Conservation (phyloP, 2,113 vertebrate genomes). For the Crotophaga sulcirostris region DNA sequence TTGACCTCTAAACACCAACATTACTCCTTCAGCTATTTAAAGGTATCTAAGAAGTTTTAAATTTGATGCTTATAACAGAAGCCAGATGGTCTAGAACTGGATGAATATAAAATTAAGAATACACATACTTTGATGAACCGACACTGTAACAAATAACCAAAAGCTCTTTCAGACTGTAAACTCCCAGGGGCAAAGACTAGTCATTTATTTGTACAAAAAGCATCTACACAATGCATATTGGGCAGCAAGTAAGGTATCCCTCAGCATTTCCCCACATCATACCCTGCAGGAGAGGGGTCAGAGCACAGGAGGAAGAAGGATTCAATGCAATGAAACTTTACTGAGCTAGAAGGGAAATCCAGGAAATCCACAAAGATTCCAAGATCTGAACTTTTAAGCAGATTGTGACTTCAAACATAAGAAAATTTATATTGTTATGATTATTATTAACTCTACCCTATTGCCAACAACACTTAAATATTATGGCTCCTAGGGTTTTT, state of each 20-base stretch:
- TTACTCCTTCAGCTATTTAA: not conserved
- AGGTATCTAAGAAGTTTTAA: not conserved
- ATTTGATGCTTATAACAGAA: not conserved
- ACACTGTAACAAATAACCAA: not conserved
- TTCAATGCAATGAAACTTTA: not conserved
- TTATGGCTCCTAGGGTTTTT: not conserved
- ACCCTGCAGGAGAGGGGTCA: not conserved
- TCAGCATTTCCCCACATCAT: not conserved
- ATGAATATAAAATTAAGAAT: not conserved
- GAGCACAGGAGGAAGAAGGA: not conserved
- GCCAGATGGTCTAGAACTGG: not conserved
- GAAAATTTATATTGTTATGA: not conserved
- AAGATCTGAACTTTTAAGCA: not conserved
- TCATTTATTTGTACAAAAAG: not conserved
- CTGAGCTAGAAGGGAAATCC: not conserved
- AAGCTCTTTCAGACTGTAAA: not conserved
- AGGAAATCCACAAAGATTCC: not conserved
- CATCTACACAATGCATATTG: not conserved
- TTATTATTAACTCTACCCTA: not conserved
- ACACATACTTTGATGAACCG: not conserved
- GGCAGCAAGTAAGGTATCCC: not conserved
- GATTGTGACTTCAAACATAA: not conserved
- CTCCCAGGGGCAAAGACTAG: not conserved
- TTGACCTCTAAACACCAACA: not conserved
- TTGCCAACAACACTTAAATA: not conserved